Evolutionary conservation across 2,797 vertebrate genomes (phyloP), one percentile per base, ranked within the genome.

Genomic region (Simalia tracyae): DNA sequence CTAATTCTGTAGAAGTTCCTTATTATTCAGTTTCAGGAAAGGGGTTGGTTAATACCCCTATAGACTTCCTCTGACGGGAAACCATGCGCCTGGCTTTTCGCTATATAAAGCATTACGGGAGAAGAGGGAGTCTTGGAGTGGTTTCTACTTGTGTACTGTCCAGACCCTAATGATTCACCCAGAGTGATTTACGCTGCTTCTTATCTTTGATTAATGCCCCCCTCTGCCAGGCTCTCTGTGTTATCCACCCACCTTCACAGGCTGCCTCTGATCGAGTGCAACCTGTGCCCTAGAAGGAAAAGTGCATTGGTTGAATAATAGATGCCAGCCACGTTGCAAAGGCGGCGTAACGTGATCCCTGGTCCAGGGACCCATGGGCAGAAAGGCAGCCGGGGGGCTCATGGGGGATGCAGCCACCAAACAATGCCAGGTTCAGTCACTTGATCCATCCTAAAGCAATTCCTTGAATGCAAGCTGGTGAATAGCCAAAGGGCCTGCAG

Each of bases 391-490:
- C 85, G 72, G 72, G 66, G 68, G 6, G 95, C 91, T 89, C 91
- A 36, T 66, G 91, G 91, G 92, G 94, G 81, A 88, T 84, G 89
- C 93, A 92, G 91, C 95, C 96, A 90, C 94, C 96, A 86, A 91
- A 96, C 86, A 95, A 96, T 94, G 95, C 31, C 92, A 95, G 94
- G 92, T 0, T 17, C 4, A 0, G 97, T 96, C 96, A 97, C 95
- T 95, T 85, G 97, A 97, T 97, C 93, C 28, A 10, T 84, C 87
- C 89, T 60, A 8, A 88, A 93, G 91, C 93, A 91, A 24, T 88
- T 93, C 96, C 95, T 88, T 93, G 96, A 92, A 95, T 96, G 95
- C 94, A 96, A 95, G 72, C 96, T 96, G 96, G 91, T 96, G 96
- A 90, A 88, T 5, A 54, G 93, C 96, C 96, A 94, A 93, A 91